These are phyloP conservation scores for Fukomys damarensis DNA, from an alignment of 2,113 vertebrate genomes.

Conservation along the genomic window DNA sequence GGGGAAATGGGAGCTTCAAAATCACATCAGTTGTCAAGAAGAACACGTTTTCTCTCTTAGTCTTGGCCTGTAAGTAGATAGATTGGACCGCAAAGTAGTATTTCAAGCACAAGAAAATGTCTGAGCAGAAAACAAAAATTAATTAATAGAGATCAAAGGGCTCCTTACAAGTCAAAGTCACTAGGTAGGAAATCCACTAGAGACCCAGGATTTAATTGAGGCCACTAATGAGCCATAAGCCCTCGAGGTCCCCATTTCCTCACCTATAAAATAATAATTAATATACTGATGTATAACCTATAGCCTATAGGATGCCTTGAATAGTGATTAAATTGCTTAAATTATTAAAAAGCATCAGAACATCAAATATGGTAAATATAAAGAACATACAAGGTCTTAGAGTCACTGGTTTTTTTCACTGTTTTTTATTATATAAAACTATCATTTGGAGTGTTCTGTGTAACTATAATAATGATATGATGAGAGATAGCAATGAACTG, in stretches of 20 bases:
- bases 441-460: not conserved
- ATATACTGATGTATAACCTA: not conserved
- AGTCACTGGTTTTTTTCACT: not conserved
- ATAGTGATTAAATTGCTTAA: not conserved
- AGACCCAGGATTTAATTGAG: not conserved
- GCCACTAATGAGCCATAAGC: not conserved
- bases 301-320: not conserved
- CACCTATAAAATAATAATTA: not conserved
- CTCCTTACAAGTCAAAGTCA: not conserved
- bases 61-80: not conserved
- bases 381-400: not conserved
- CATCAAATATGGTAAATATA: not conserved
- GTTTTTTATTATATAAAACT: not conserved
- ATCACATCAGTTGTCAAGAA: slow-evolving; percentile 60
- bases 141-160: not conserved
- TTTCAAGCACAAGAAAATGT: slow-evolving; percentile 59
- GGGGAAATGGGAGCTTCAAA: slow-evolving; percentile 73
- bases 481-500: not conserved
- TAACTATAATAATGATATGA: not conserved
- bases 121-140: slow-evolving; percentile 34
- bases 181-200: not conserved
- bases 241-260: not conserved
- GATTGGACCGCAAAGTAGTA: slow-evolving; percentile 16
- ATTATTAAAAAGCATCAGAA: not conserved
- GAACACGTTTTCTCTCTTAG: slow-evolving; percentile 58